phyloP scores from a whole-genome alignment of 2,113 vertebrate genomes.

The Meleagris gallopavo region DNA sequence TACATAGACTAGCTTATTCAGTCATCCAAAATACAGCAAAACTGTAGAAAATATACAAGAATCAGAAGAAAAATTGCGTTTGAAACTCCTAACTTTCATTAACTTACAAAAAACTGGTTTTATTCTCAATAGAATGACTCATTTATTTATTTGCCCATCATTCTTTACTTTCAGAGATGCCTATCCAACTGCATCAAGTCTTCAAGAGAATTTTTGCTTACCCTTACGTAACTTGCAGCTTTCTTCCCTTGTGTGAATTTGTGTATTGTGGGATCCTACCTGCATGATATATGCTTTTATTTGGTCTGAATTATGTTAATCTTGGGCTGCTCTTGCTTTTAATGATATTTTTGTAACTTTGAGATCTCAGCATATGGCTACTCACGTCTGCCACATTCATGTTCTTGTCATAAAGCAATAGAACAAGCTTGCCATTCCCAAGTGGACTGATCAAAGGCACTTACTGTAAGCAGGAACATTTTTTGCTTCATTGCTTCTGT shows the following conservation, averaged over 20 bases:
- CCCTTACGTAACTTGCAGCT: not conserved
- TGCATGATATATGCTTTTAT: not conserved
- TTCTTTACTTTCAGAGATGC: not conserved
- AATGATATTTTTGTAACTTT: not conserved
- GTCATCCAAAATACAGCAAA: slow-evolving; percentile 48
- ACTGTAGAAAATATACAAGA: not conserved
- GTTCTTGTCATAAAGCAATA: not conserved
- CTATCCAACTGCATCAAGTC: not conserved
- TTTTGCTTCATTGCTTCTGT: not conserved
- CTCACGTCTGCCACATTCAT: not conserved
- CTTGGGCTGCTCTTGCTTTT: not conserved
- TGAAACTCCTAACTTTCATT: not conserved
- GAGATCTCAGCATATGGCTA: not conserved
- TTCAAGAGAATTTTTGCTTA: not conserved
- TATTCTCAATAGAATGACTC: not conserved
- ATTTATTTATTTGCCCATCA: not conserved
- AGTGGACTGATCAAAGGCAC: not conserved
- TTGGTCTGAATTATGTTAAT: not conserved
- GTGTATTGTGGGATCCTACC: not conserved
- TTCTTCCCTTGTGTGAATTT: not conserved
- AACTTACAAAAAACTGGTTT: not conserved
- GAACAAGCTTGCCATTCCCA: not conserved
- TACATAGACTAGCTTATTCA: not conserved
- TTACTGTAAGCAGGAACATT: not conserved
- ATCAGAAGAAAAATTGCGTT: not conserved